Percentiles rank a stretch among this genome's conserved stretches.
phyloP scores from a whole-genome alignment of 2,888 invertebrate species.

The Boloria euphrosyne region DNA sequence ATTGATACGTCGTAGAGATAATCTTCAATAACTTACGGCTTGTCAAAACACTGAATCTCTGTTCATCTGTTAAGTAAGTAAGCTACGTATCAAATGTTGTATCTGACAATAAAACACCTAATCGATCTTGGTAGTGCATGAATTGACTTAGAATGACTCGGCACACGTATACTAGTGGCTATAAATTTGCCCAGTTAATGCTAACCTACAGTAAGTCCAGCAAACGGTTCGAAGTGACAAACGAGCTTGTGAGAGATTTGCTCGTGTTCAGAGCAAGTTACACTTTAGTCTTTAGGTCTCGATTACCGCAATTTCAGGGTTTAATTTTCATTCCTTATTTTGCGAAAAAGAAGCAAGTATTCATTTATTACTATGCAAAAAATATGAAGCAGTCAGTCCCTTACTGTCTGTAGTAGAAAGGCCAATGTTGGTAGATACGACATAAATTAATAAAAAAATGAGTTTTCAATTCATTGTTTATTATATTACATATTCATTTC shows the following conservation, averaged over 20 bases:
- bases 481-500: too few species aligned
- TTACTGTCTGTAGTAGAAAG: too few species aligned
- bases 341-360: too few species aligned
- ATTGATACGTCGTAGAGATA: background rate
- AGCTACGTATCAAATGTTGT: slow-evolving; percentile 22
- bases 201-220: slow-evolving; percentile 47
- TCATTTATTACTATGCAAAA: too few species aligned
- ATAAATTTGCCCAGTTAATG: slow-evolving; percentile 53
- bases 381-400: too few species aligned
- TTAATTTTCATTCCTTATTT: background rate
- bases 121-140: slow-evolving; percentile 33
- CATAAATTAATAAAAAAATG: too few species aligned
- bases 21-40: slow-evolving; percentile 6
- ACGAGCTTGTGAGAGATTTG: slow-evolving; percentile 47
- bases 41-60: background rate
- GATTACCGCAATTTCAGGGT: slow-evolving; percentile 9
- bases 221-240: slow-evolving; percentile 51
- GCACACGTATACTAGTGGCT: slow-evolving; percentile 46
- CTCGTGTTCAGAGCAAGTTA: slow-evolving; percentile 38
- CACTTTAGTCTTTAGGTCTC: slow-evolving; percentile 36
- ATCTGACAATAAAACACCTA: slow-evolving; percentile 26
- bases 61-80: background rate
- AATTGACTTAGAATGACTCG: slow-evolving; percentile 41
- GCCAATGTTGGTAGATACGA: too few species aligned
- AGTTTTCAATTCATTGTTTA: too few species aligned